A percentile compares a stretch with the other conserved stretches of the same genome.
phyloP scores from a whole-genome alignment of 1,140 invertebrate species.

The Meloidogyne hapla region DNA sequence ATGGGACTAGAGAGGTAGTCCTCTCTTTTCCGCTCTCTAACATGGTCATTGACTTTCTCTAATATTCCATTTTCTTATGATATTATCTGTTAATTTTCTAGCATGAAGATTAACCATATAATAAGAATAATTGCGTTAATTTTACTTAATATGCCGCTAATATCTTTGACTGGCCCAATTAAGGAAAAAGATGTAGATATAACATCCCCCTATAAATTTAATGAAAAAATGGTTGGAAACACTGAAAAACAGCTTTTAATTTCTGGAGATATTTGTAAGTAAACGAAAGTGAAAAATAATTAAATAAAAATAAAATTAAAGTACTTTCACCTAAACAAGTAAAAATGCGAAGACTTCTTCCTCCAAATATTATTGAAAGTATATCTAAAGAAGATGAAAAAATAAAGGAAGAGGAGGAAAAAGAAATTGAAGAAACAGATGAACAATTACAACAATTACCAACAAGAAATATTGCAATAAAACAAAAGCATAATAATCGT shows the following conservation, averaged over 20 bases:
- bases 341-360: conserved; percentile 18
- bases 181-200: background rate
- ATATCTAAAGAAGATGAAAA: background rate
- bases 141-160: background rate
- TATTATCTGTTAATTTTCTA: background rate
- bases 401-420: background rate
- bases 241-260: background rate
- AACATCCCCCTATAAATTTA: conserved; percentile 22
- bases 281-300: background rate
- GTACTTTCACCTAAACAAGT: conserved; percentile 35
- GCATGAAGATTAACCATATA: background rate
- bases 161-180: background rate
- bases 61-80: too few species aligned
- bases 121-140: background rate
- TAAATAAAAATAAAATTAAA: background rate
- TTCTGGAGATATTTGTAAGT: conserved; percentile 25
- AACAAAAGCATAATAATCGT: conserved; percentile 29
- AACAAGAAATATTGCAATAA: conserved; percentile 34
- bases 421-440: background rate
- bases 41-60: too few species aligned
- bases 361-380: background rate
- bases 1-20: too few species aligned
- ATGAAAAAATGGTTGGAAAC: conserved; percentile 7
- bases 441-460: background rate
- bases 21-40: too few species aligned